These are phyloP conservation scores for Varanus salvator DNA, from an alignment of 2,113 vertebrate genomes.

Conservation along the genomic window DNA sequence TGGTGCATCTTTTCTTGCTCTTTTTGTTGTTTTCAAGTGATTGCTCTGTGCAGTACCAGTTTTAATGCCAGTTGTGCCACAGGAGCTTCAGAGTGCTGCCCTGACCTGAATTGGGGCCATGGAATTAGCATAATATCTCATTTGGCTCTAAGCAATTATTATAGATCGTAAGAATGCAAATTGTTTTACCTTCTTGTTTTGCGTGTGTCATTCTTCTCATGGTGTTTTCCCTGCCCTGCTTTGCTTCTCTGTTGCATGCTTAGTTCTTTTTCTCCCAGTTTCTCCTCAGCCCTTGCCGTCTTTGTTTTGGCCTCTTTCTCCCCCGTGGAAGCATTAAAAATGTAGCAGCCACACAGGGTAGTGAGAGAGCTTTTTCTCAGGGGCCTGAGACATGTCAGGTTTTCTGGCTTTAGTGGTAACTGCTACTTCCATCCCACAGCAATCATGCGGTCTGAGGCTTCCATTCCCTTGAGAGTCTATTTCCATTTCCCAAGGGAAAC, in stretches of 20 bases:
- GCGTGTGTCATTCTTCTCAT: background rate
- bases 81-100: too few species aligned
- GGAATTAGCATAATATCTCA: background rate
- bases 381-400: constrained; percentile 46
- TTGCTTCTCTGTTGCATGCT: constrained; percentile 7
- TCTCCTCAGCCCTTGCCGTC: background rate
- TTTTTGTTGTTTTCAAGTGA: background rate
- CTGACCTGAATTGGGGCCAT: background rate
- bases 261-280: background rate
- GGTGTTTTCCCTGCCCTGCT: background rate
- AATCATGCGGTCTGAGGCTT: constrained; percentile 64
- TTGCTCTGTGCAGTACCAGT: background rate
- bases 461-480: constrained; percentile 60
- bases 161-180: background rate
- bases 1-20: too few species aligned
- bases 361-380: constrained; percentile 32
- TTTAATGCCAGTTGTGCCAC: background rate
- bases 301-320: background rate
- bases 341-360: constrained; percentile 38
- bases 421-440: constrained; percentile 63
- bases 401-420: constrained; percentile 58
- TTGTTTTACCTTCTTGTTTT: constrained; percentile 19
- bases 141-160: background rate
- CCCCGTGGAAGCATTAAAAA: constrained; percentile 19
- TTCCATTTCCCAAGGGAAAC: constrained; percentile 54